These are phyloP conservation scores for Lomographa bimaculata DNA, from an alignment of 2,888 invertebrate species.

Conservation along the genomic window DNA sequence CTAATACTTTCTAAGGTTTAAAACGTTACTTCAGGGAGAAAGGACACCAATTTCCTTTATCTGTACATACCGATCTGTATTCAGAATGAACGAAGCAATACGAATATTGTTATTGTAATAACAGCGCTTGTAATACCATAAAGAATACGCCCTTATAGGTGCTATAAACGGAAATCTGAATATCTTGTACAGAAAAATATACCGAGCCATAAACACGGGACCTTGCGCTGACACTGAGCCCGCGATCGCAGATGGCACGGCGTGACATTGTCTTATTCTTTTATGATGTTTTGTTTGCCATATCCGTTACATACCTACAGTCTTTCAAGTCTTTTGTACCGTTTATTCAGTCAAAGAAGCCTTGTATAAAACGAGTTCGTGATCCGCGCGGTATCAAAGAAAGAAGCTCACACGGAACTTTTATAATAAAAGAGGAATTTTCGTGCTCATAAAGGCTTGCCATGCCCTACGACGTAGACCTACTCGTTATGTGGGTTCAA, in stretches of 20 bases:
- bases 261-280: conserved; percentile 10
- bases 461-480: conserved; percentile 4
- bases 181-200: conserved; percentile 5
- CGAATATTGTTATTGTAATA: conserved; percentile 6
- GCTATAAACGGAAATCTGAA: conserved; percentile 7
- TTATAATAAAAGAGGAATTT: conserved; percentile 15
- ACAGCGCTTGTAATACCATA: conserved; percentile 5
- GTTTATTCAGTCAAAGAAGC: conserved; percentile 15
- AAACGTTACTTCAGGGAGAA: conserved; percentile 3
- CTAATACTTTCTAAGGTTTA: conserved; percentile 7
- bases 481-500: conserved; percentile 6
- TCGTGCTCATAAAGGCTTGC: neutral
- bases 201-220: conserved; percentile 5
- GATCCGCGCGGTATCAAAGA: conserved; percentile 9
- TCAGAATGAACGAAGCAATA: neutral
- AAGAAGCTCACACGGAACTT: conserved; percentile 12
- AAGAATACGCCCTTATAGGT: conserved; percentile 9
- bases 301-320: neutral
- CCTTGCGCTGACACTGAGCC: conserved; percentile 6
- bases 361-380: conserved; percentile 5
- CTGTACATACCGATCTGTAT: neutral
- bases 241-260: conserved; percentile 6
- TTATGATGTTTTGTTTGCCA: conserved; percentile 15
- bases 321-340: conserved; percentile 3
- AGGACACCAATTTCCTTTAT: conserved; percentile 1